A percentile compares a stretch with the other conserved stretches of the same genome.
Evolutionary conservation across 2,888 invertebrate species (phyloP).

Genomic region (Spilosoma lubricipeda): DNA sequence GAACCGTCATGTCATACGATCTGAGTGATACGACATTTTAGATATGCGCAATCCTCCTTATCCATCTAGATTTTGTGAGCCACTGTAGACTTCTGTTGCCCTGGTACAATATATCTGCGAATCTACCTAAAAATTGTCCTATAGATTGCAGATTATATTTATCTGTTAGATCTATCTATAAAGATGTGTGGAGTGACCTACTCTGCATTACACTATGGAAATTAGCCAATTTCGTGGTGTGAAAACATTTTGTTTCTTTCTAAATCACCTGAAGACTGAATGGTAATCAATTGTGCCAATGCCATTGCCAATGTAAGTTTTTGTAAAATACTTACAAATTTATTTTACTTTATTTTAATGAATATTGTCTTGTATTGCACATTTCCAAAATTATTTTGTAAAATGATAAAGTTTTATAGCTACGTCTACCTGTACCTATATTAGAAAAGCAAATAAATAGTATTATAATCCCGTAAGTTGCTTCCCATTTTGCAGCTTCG

Average conservation of each 20-base stretch:
- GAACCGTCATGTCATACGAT: neutral
- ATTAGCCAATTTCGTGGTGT: neutral
- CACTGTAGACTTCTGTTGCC: neutral
- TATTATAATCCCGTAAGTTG: neutral
- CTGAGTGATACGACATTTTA: neutral
- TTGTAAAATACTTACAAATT: neutral
- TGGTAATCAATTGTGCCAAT: neutral
- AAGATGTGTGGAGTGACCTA: neutral
- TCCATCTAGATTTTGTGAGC: neutral
- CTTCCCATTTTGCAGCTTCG: neutral
- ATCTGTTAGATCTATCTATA: neutral
- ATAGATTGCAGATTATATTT: too few relatives aligned
- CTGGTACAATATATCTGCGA: neutral
- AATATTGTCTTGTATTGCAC: neutral
- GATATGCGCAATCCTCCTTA: neutral
- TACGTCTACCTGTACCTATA: neutral
- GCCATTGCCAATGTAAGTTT: neutral
- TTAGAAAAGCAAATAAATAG: neutral
- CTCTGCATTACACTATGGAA: neutral
- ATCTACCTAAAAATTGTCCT: neutral
- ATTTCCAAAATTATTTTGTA: neutral
- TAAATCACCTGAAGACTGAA: neutral
- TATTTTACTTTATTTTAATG: neutral
- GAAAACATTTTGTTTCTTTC: neutral
- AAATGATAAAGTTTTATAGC: constrained; percentile 1